Evolutionary conservation across 2,113 vertebrate species (phyloP), one percentile per base, ranked within the genome.

Genomic region (Pandion haliaetus): DNA sequence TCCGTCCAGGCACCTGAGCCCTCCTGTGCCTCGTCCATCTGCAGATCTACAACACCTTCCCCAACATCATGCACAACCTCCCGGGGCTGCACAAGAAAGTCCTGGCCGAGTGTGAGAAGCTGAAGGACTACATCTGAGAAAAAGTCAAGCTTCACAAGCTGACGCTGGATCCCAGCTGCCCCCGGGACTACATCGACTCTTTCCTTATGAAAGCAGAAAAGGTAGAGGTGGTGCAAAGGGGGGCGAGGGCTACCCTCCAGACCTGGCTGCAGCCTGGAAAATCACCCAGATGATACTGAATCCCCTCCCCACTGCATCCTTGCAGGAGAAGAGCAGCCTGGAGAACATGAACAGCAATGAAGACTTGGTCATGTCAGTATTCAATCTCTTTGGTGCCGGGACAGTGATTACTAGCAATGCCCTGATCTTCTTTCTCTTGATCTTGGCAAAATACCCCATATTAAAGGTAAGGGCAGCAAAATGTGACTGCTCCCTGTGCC

Each of bases 401-500:
- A 98, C 98, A 5, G 96, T 98, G 28, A 98, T 98, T 16, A 98
- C 97, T 38, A 89, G 97, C 34, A 94, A 95, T 4, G 71, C 88
- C 38, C 66, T 99, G 47, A 86, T 96, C 73, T 98, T 98, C 97
- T 76, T 76, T 70, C 90, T 99, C 52, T 85, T 98, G 74, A 20
- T 97, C 6, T 97, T 99, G 98, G 97, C 97, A 54, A 98, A 98
- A 94, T 95, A 98, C 44, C 98, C 98, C 40, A 98, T 18, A 92
- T 99, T 80, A 98, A 98, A 84, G 97, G 98, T 98, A 94, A 3
- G 26, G 29, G 88, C 82, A 44, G 47, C n/a, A 40, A 10, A 52
- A 31, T 7, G 10, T 0, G 1, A 26, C 42, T 10, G 42, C 5
- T 76, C 28, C 32, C 28, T 34, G 29, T 36, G n/a, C 38, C 67